A percentile compares a stretch with the other conserved stretches of the same genome.
Conservation (phyloP, 2,113 vertebrate genomes). For the Pedetes capensis region DNA sequence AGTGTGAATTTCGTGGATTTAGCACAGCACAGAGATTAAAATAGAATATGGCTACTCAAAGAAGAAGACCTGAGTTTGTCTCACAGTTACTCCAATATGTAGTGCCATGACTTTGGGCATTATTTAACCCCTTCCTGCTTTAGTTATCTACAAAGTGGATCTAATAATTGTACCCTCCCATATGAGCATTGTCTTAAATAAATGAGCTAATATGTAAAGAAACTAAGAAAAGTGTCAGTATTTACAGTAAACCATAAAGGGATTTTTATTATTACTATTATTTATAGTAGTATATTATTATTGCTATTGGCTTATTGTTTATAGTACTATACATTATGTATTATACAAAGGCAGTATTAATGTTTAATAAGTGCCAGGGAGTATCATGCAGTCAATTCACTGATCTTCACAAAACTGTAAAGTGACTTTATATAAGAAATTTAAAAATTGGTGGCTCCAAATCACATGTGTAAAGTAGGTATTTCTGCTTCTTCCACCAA, state of each 20-base stretch:
- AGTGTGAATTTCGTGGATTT: too few species aligned
- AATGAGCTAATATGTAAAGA: not conserved
- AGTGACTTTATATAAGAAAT: not conserved
- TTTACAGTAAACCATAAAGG: not conserved
- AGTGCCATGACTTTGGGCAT: not conserved
- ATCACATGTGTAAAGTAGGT: not conserved
- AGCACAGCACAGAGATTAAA: too few species aligned
- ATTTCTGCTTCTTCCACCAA: not conserved
- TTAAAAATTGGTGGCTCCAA: not conserved
- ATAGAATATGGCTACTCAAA: too few species aligned
- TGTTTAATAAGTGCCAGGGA: not conserved
- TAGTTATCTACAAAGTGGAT: not conserved
- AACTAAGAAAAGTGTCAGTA: not conserved
- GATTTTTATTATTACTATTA: not conserved
- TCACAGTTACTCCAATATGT: too few species aligned
- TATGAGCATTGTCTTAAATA: not conserved
- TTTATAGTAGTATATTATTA: not conserved
- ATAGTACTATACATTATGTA: not conserved
- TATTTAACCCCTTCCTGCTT: not conserved
- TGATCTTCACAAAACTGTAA: not conserved
- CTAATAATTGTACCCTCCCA: not conserved
- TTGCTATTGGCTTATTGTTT: not conserved
- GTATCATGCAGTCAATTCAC: not conserved
- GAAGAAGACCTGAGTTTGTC: too few species aligned
- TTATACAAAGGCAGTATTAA: not conserved